These are phyloP conservation scores for Acanthoscelides obtectus DNA, from an alignment of 2,888 invertebrate species.

Conservation along the genomic window DNA sequence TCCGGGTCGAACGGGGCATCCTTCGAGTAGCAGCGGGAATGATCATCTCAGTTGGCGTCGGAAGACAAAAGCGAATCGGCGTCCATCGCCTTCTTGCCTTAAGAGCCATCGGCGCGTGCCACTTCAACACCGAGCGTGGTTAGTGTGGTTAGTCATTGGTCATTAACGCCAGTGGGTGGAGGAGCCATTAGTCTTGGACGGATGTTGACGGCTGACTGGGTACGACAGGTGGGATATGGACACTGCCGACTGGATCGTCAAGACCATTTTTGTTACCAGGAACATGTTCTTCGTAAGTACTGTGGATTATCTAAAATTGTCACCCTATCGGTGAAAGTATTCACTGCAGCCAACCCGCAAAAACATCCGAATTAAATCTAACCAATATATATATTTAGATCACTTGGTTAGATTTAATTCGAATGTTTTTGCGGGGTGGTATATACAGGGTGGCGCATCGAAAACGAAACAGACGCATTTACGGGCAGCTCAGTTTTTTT, in stretches of 20 bases:
- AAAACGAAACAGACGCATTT: too few species aligned
- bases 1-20: slow-evolving; percentile 30
- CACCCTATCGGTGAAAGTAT: too few species aligned
- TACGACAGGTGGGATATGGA: neutral
- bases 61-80: neutral
- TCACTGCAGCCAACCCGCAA: too few species aligned
- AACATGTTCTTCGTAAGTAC: neutral
- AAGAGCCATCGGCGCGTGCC: neutral
- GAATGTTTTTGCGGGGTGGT: too few species aligned
- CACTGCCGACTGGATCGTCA: neutral
- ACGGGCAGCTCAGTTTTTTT: too few species aligned
- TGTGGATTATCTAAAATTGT: too few species aligned
- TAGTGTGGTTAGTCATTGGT: neutral
- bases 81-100: neutral
- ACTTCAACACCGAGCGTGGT: neutral
- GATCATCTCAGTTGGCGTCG: slow-evolving; percentile 1
- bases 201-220: neutral
- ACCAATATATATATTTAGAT: too few species aligned
- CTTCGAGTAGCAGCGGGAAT: slow-evolving; percentile 15
- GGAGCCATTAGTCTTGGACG: neutral
- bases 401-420: too few species aligned
- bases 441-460: too few species aligned
- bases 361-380: too few species aligned
- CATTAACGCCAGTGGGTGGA: neutral
- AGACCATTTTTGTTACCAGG: neutral